Base-by-base conservation (phyloP, 1,140 invertebrate species). In the Lycorma delicatula region DNA sequence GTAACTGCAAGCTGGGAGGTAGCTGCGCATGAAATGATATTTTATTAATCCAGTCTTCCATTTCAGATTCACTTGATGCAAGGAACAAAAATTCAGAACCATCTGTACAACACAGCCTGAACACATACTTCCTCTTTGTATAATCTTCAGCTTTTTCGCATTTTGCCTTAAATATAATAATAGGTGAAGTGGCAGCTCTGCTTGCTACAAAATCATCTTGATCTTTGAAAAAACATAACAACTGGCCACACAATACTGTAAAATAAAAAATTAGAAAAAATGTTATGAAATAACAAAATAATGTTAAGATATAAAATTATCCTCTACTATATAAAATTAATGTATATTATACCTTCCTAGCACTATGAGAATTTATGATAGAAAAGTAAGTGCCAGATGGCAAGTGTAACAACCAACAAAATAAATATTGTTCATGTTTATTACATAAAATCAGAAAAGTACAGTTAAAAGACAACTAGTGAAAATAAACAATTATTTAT, bases 221-320 rank as follows among this genome's bases (percentile, higher is more conserved):
- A 70, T 97, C 95, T 70, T 95, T 93, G 77, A 98, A 99, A 85
- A 99, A 98, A 75, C 94, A 98, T 22, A 99, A 74, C 57, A 98
- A 72, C 71, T 99, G 95, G 0, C 95, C 95, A 70, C 93, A 98
- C 1, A 98, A 75, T 26, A 98, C 94, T 63, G 67, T 7, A 69
- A 65, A 57, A 54, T 29, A 48, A 64, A 41, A 57, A 57, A 31
- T 27, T 4, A 57, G 11, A 29, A 26, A 49, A 26, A 1, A 31
- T 56, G 28, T 28, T n/a, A n/a, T n/a, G n/a, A n/a, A n/a, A n/a
- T n/a, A n/a, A n/a, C n/a, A n/a, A n/a, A n/a, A n/a, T n/a, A n/a
- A n/a, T n/a, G n/a, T n/a, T n/a, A n/a, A n/a, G n/a, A n/a, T n/a
- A n/a, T n/a, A n/a, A n/a, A n/a, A n/a, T n/a, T n/a, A n/a, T n/a